Conservation (phyloP, 1,140 invertebrate species). For the Ylistrum balloti region DNA sequence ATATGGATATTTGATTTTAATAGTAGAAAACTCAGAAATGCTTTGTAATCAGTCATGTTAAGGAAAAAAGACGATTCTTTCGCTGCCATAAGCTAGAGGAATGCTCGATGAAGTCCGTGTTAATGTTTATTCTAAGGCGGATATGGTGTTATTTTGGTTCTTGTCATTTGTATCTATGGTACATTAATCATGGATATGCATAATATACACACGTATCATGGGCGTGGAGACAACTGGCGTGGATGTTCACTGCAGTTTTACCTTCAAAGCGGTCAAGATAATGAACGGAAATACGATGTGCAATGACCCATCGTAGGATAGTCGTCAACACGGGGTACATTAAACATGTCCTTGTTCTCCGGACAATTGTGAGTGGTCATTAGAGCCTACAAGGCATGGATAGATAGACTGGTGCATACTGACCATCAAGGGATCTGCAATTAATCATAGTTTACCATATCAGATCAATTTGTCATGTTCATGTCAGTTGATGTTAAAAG, state of each 20-base stretch:
- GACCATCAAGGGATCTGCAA: slow-evolving; percentile 5
- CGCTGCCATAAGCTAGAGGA: neutral
- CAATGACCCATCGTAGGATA: neutral
- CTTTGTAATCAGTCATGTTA: too few species aligned
- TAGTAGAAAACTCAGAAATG: too few species aligned
- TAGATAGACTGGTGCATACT: slow-evolving; percentile 15
- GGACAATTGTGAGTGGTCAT: neutral
- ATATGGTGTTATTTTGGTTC: neutral
- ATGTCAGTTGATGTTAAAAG: neutral
- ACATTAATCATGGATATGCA: slow-evolving; percentile 35
- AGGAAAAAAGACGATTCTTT: neutral
- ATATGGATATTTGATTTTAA: too few species aligned
- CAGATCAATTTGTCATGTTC: slow-evolving; percentile 29
- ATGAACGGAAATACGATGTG: slow-evolving; percentile 1
- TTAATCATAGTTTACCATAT: slow-evolving; percentile 15
- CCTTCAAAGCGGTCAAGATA: slow-evolving; percentile 32
- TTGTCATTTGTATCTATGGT: neutral
- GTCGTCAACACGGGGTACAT: neutral
- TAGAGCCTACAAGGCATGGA: neutral
- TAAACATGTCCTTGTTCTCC: slow-evolving; percentile 18
- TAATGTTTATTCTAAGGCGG: neutral
- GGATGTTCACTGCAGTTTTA: slow-evolving; percentile 3
- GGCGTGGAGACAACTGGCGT: slow-evolving; percentile 36
- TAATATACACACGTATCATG: neutral
- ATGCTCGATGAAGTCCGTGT: neutral